Evolutionary conservation across 2,888 invertebrate genomes (phyloP), one percentile per base, ranked within the genome.

Genomic region (Ceramica pisi): DNA sequence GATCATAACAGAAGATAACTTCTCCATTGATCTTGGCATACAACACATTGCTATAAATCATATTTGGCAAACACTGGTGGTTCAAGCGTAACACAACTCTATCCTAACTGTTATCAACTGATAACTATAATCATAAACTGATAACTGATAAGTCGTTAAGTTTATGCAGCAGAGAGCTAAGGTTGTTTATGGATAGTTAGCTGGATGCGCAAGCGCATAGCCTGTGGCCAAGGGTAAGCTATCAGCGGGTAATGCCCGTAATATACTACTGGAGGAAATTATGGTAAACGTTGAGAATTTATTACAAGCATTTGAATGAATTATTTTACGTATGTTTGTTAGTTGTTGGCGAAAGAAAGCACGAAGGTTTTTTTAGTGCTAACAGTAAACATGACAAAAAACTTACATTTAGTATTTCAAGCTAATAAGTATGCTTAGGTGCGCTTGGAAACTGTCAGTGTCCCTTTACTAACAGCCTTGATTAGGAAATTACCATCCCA

Each of bases 181-280:
- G 26, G 64, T 65, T 79, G 53, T 60, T 75, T 80, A 64, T 56
- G 35, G 50, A 64, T 56, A 61, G 46, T 31, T 59, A 75, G 46
- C 75, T 41, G 44, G 75, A 50, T 73, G 80, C 74, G 64, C 38
- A 38, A 46, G 60, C 75, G 75, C 75, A 78, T 50, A 56, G 78
- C 78, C 55, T 41, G 68, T 41, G 44, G 53, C 51, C 31, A 68
- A 35, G 68, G 56, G 46, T 72, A 51, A 53, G 44, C 31, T 35
- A 56, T 73, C 53, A 64, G 3, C 48, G 10, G 19, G 21, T 56
- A 60, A 55, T 73, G 26, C 12, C 21, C 10, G 3, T 48, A 59
- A 12, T 46, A 51, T 53, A 56, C n/a, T 12, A 44, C n/a, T 35
- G 8, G 19, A 16, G 4, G 1, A 55, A 50, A 26, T 78, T 35